Percentiles rank a stretch among this genome's conserved stretches.
These are phyloP conservation scores for Nibea albiflora DNA, from an alignment of 2,113 vertebrate species.

Conservation along the genomic window DNA sequence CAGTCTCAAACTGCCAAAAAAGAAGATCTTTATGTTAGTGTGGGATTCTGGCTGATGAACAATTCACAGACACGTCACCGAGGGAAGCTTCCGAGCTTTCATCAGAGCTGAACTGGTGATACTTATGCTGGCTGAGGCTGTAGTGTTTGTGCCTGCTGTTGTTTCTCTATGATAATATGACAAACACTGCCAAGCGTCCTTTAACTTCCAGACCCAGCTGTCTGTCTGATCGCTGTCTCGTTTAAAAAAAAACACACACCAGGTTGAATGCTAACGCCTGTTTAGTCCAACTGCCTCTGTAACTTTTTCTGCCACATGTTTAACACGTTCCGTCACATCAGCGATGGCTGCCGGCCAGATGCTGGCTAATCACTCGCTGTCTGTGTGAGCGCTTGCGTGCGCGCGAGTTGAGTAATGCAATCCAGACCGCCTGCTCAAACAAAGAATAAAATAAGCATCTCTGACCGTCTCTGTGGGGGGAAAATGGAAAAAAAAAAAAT, in stretches of 20 bases:
- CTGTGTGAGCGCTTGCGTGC: slow-evolving; percentile 23
- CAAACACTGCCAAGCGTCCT: neutral
- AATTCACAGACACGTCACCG: neutral
- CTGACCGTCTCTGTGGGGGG: slow-evolving; percentile 41
- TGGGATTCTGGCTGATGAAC: slow-evolving; percentile 2
- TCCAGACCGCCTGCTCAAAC: slow-evolving; percentile 22
- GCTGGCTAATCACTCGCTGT: slow-evolving; percentile 38
- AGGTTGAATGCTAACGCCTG: slow-evolving; percentile 13
- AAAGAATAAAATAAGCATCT: slow-evolving; percentile 22
- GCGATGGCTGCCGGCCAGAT: slow-evolving; percentile 33
- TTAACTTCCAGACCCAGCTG: neutral
- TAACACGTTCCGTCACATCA: slow-evolving; percentile 28
- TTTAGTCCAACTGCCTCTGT: slow-evolving; percentile 7
- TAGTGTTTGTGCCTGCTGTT: slow-evolving; percentile 1
- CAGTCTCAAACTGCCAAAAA: neutral
- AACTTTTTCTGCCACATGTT: slow-evolving; percentile 32
- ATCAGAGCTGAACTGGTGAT: neutral
- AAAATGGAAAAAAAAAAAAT: slow-evolving; percentile 35
- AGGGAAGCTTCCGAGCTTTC: neutral
- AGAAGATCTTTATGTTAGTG: neutral
- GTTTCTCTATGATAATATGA: neutral
- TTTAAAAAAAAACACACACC: slow-evolving; percentile 6
- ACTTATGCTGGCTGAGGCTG: neutral
- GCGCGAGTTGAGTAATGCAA: slow-evolving; percentile 26
- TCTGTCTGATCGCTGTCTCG: neutral